Base-by-base conservation (phyloP, 1,140 invertebrate species). In the Lepidotrigona ventralis region DNA sequence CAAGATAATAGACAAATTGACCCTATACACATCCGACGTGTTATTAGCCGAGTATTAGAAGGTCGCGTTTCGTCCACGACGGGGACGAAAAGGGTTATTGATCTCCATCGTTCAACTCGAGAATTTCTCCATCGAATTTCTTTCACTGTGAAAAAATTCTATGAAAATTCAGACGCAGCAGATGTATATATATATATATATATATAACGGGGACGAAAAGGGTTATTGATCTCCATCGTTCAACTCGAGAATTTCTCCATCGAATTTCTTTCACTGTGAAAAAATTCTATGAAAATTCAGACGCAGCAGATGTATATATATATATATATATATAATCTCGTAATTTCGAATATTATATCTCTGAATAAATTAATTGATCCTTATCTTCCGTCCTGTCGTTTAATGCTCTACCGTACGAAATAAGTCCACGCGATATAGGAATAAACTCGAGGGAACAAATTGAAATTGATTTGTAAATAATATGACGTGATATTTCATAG, bases 1-100 rank as follows among this genome's bases (percentile, higher is more conserved):
- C 88, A 87, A 92, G 90, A 92, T 93, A 93, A 93, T 93, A 90
- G 91, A 91, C 88, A 92, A 92, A 93, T 93, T 93, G 91, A 89
- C 89, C 89, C 91, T 92, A 91, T 92, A 91, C 88, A 90, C 92
- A 93, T 93, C 92, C 90, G 89, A 93, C 90, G n/a, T 88, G 8
- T 84, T 90, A 88, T 92, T 92, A 90, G 86, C 70, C 77, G 89
- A 83, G 88, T 84, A 91, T 92, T 88, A 88, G 89, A 92, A 93
- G 90, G 90, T 92, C 90, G 88, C 66, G 66, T 87, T 86, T 87
- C 63, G 72, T 66, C 39, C 68, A 64, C 54, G n/a, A 46, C 23
- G 33, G 33, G 33, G 33, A 33, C 29, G 68, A n/a, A 19, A 66
- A 71, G 71, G 60, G 54, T 29, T 73, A 73, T 73, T 80, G 21